Base-by-base conservation (phyloP, 2,888 invertebrate genomes). In the Archips xylosteana region DNA sequence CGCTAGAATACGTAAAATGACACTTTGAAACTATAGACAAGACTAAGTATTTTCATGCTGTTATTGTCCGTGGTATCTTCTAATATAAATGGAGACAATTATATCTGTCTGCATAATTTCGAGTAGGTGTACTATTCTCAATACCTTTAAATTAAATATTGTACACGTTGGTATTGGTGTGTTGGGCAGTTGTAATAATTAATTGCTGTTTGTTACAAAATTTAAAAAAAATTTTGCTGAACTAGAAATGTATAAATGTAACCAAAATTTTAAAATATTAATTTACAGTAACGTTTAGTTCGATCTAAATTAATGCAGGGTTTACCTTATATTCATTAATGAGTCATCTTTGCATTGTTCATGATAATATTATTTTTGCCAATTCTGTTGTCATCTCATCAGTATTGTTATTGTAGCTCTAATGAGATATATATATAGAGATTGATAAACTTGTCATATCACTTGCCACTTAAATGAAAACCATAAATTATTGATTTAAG, bases 401-500 rank as follows among this genome's bases (percentile, higher is more conserved):
- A 78, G 57, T 77, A 78, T 78, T 79, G 78, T 80, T 81, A 79
- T 78, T 54, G 76, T 82, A 82, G 80, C 78, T 77, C 75, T 79
- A 82, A 79, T 79, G 79, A 83, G 82, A 77, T 83, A 81, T 81
- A 83, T 80, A 79, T 81, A 78, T 77, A 77, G 76, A 78, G 79
- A 78, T 71, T 75, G 75, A 80, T 75, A 82, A 85, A 83, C 88
- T 82, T 87, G 92, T 95, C 95, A 96, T 96, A 96, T 96, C 96
- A 96, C 95, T 95, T 91, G 92, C 94, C 94, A 94, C 89, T 93
- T 94, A 88, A 93, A 89, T 83, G 85, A 90, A 88, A 89, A 87
- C 83, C 88, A 88, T 90, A 86, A 85, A 32, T 57, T 57, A 57
- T 88, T 85, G 83, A 83, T 87, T 79, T 83, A 83, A 81, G 74